Evolutionary conservation across 2,797 vertebrate species (phyloP), one percentile per base, ranked within the genome.

Genomic region (Argentina silus): DNA sequence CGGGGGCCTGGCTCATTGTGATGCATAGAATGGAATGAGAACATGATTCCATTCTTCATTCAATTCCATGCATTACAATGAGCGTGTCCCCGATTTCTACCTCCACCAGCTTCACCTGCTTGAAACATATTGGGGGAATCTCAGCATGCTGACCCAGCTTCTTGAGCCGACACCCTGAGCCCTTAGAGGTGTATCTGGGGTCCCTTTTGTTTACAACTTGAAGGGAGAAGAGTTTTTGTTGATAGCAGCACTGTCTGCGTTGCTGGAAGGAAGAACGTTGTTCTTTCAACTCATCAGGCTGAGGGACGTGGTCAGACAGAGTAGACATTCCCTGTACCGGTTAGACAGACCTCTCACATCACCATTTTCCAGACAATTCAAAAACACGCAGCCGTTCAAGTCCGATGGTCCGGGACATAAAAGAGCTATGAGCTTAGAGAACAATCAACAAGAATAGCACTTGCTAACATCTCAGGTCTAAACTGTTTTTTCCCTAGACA

Each of bases 401-500:
- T 61, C 1, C 27, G 27, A 27, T 15, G 59, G 59, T 61, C 14
- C 27, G 27, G 27, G 27, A 36, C 27, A 36, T n/a, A 8, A 61
- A 61, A 61, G 36, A 42, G 12, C 57, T 27, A 14, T 12, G 57
- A 23, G 14, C 12, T 27, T 15, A 27, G 60, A 55, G 42, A 76
- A 61, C 23, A 53, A 53, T 53, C 51, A 87, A 83, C 81, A 83
- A 78, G 75, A 81, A 74, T 81, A 85, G 85, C 81, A 83, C 83
- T 85, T 84, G 73, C 81, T 80, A 80, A 89, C 85, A 83, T 91
- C 92, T 94, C 93, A 94, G 93, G 93, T 92, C 87, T 83, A 86
- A 85, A 79, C 6, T 53, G 76, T 21, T 73, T 53, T 64, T 86
- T 78, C 69, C 9, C 73, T 84, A 72, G 75, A 75, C 69, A 61